phyloP scores from a whole-genome alignment of 2,797 vertebrate genomes.

The Acanthopagrus latus region DNA sequence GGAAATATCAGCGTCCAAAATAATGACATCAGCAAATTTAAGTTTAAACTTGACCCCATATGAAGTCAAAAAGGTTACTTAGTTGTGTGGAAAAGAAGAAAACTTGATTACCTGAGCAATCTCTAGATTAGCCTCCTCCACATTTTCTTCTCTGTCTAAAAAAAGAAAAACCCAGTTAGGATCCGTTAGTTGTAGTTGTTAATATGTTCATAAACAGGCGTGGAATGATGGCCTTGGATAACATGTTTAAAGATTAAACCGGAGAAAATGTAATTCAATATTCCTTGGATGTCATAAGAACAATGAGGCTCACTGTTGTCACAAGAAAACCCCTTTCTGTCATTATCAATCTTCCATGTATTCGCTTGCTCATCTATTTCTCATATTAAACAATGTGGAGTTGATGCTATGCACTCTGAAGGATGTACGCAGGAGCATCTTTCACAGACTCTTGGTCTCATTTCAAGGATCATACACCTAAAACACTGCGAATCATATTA shows the following conservation, averaged over 20 bases:
- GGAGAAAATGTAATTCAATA: neutral
- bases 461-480: neutral
- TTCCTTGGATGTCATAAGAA: neutral
- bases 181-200: neutral
- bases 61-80: neutral
- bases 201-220: neutral
- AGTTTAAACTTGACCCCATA: neutral
- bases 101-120: constrained; percentile 76
- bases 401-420: neutral
- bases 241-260: neutral
- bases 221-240: neutral
- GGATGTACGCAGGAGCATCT: neutral
- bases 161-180: neutral
- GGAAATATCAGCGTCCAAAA: too few species aligned
- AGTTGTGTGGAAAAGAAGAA: neutral
- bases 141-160: constrained; percentile 65
- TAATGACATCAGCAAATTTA: too few species aligned
- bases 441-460: neutral
- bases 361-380: neutral
- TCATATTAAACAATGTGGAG: too few species aligned
- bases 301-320: neutral
- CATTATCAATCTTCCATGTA: neutral
- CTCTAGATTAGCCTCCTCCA: constrained; percentile 71
- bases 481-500: neutral
- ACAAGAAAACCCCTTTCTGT: neutral